Evolutionary conservation across 1,140 invertebrate genomes (phyloP).

Genomic region (Chironomus striatipennis): DNA sequence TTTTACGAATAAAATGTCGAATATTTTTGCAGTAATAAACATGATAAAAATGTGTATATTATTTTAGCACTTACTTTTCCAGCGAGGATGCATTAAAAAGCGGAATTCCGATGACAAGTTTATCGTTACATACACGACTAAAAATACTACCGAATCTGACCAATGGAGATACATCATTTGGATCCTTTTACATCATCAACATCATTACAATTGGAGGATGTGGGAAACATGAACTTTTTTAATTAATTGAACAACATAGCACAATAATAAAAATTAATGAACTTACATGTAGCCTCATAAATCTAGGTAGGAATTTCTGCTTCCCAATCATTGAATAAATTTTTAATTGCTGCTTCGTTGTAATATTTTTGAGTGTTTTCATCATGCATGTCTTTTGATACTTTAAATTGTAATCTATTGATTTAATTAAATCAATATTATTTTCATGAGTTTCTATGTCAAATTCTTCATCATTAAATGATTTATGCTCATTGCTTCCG

Average conservation of each 20-base stretch:
- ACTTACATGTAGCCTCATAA: background rate
- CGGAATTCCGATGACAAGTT: background rate
- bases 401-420: background rate
- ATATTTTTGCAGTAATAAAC: conserved; percentile 11
- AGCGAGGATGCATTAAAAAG: background rate
- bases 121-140: background rate
- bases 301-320: background rate
- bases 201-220: too few species aligned
- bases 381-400: background rate
- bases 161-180: background rate
- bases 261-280: too few species aligned
- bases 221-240: too few species aligned
- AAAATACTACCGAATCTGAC: background rate
- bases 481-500: background rate
- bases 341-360: background rate
- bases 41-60: background rate
- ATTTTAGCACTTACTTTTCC: background rate
- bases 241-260: too few species aligned
- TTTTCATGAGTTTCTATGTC: background rate
- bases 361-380: background rate
- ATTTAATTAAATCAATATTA: background rate
- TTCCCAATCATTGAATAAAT: background rate
- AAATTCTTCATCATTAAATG: background rate
- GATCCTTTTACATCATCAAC: too few species aligned
- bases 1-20: background rate